These are phyloP conservation scores for Chymomyza fuscimana DNA, from an alignment of 2,888 invertebrate genomes.

Conservation along the genomic window DNA sequence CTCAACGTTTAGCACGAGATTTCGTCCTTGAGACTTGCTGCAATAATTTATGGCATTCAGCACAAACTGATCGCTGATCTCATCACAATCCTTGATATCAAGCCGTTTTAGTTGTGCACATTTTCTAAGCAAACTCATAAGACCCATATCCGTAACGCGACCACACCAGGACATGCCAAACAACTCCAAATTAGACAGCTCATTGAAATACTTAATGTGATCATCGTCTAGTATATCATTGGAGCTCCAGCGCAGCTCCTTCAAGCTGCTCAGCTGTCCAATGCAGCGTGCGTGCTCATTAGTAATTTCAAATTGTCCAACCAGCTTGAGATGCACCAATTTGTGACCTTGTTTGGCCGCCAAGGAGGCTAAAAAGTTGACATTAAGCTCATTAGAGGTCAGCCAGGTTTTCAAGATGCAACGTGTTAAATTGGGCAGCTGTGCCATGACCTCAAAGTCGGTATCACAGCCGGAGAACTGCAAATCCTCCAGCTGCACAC, in stretches of 20 bases:
- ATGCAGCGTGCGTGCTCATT: constrained; percentile 53
- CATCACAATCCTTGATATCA: constrained; percentile 46
- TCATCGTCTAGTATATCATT: constrained; percentile 59
- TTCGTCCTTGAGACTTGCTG: constrained; percentile 24
- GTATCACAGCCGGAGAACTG: constrained; percentile 61
- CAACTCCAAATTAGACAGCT: constrained; percentile 33
- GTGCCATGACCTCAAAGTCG: constrained; percentile 58
- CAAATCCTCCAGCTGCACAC: constrained; percentile 50
- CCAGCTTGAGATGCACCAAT: constrained; percentile 47
- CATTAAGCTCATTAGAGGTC: constrained; percentile 57
- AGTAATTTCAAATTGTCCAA: constrained; percentile 53
- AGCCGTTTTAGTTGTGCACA: constrained; percentile 41
- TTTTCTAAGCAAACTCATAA: constrained; percentile 46
- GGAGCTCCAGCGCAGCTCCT: constrained; percentile 45
- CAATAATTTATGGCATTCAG: constrained; percentile 48
- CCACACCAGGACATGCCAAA: constrained; percentile 45
- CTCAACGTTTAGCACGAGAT: constrained; percentile 41
- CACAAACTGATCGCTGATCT: constrained; percentile 51
- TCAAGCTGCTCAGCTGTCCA: constrained; percentile 48
- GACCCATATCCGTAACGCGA: constrained; percentile 45
- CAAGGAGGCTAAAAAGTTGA: constrained; percentile 43
- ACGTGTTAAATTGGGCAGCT: constrained; percentile 48
- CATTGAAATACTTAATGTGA: constrained; percentile 55
- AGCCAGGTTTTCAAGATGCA: constrained; percentile 62
- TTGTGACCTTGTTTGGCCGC: constrained; percentile 45